Evolutionary conservation across 2,113 vertebrate genomes (phyloP).

Genomic region (Pygoscelis antarcticus): DNA sequence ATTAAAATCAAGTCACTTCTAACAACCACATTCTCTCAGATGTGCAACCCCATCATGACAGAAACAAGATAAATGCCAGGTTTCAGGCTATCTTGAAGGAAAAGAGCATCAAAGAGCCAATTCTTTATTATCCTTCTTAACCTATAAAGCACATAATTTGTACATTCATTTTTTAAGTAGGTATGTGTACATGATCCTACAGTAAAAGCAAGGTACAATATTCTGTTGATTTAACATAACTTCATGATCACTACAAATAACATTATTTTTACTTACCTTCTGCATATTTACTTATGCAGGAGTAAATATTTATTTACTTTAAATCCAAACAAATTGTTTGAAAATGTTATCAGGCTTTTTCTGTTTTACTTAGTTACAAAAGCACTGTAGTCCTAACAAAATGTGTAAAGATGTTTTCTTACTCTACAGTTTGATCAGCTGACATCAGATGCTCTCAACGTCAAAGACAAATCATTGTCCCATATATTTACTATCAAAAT

Average conservation of each 20-base stretch:
- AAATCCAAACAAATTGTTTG: not conserved
- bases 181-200: not conserved
- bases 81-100: not conserved
- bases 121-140: not conserved
- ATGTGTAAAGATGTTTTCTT: not conserved
- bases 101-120: not conserved
- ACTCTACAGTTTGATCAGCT: not conserved
- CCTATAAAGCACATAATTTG: not conserved
- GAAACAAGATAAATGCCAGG: not conserved
- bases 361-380: not conserved
- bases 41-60: not conserved
- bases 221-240: not conserved
- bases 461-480: not conserved
- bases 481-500: not conserved
- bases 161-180: not conserved
- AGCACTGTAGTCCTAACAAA: not conserved
- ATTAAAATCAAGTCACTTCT: not conserved
- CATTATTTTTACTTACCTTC: not conserved
- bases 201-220: not conserved
- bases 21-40: not conserved
- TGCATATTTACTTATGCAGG: not conserved
- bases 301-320: not conserved
- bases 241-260: not conserved
- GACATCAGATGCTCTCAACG: not conserved
- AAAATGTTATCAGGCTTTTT: not conserved